These are phyloP conservation scores for Tetragonisca angustula DNA, from an alignment of 2,888 invertebrate genomes.

Conservation along the genomic window DNA sequence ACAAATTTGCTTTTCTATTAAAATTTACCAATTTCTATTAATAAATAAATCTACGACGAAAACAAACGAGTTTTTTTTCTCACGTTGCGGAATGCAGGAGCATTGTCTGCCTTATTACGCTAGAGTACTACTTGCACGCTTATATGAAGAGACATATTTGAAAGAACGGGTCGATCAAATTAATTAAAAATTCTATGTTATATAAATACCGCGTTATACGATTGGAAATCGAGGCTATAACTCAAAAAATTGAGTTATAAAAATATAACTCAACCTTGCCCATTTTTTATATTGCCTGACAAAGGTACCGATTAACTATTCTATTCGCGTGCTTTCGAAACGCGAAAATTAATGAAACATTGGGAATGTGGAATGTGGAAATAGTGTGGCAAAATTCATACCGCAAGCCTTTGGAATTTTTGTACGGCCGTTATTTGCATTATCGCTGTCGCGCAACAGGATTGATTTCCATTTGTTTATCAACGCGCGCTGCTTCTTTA, in stretches of 20 bases:
- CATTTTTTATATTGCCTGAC: neutral
- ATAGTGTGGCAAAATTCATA: neutral
- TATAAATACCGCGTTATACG: neutral
- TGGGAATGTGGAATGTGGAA: neutral
- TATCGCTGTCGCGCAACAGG: neutral
- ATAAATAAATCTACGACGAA: no score
- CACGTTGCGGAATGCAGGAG: no score
- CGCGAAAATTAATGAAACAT: neutral
- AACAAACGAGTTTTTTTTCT: no score
- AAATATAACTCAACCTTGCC: neutral
- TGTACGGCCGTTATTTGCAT: neutral
- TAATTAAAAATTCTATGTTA: neutral
- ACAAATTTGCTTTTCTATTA: no score
- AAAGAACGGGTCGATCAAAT: neutral
- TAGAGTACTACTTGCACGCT: neutral
- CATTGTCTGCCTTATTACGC: neutral
- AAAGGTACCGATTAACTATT: neutral
- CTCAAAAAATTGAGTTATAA: no score
- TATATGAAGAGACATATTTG: neutral
- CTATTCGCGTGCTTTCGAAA: neutral
- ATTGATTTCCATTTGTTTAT: neutral
- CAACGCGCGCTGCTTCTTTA: neutral
- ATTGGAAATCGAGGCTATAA: neutral
- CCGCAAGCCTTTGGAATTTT: neutral
- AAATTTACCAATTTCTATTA: no score